phyloP scores from a whole-genome alignment of 1,140 invertebrate species.

The Chymomyza costata region DNA sequence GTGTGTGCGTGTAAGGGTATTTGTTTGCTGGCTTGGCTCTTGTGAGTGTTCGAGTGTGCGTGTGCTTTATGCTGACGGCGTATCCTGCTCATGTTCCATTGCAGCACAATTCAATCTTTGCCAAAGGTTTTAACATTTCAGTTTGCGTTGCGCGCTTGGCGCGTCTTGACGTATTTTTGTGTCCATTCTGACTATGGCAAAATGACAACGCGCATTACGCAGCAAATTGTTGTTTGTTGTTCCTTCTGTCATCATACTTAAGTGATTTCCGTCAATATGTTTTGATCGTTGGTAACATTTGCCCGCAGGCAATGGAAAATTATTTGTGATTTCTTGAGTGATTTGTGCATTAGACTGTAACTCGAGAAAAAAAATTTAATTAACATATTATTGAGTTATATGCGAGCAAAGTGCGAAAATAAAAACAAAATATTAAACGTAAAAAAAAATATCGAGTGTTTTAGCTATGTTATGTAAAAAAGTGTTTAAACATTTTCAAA shows the following conservation, averaged over 20 bases:
- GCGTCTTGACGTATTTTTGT: constrained; percentile 55
- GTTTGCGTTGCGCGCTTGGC: constrained; percentile 74
- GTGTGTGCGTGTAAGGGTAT: constrained; percentile 11
- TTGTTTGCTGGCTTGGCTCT: constrained; percentile 6
- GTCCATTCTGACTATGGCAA: too few relatives aligned
- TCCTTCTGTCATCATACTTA: too few relatives aligned
- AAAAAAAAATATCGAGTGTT: not conserved
- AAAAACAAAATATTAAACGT: constrained; percentile 1
- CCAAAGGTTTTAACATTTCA: constrained; percentile 58
- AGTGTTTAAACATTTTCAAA: not conserved
- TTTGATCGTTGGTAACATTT: too few relatives aligned
- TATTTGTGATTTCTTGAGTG: too few relatives aligned
- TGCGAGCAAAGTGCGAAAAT: too few relatives aligned
- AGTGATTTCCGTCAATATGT: too few relatives aligned
- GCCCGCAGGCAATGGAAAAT: too few relatives aligned
- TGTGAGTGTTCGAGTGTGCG: constrained; percentile 1
- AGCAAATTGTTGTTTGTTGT: not conserved
- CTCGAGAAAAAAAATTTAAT: too few relatives aligned
- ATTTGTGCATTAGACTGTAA: too few relatives aligned
- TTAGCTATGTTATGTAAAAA: not conserved
- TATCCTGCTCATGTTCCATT: constrained; percentile 35
- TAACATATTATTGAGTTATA: too few relatives aligned
- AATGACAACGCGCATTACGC: constrained; percentile 15
- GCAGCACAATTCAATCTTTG: constrained; percentile 59
- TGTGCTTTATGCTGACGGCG: constrained; percentile 43